Conservation (phyloP, 92 coral and sea anemone species). For the Chrysogorgia sp. region DNA sequence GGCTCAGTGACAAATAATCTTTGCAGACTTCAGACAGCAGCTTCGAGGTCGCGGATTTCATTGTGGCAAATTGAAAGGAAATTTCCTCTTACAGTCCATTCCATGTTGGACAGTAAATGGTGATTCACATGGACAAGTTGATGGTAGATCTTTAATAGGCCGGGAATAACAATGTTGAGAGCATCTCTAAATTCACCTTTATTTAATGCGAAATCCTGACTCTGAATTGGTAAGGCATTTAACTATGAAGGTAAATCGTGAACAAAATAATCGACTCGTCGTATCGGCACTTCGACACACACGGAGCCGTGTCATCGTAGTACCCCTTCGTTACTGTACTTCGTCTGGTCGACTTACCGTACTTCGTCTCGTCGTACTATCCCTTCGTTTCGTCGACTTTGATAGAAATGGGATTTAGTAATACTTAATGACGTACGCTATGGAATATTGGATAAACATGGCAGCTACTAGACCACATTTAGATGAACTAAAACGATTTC, state of each 20-base stretch:
- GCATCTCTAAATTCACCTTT: constrained; percentile 8
- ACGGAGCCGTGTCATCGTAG: constrained; percentile 12
- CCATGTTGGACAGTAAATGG: background rate
- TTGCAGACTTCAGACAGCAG: background rate
- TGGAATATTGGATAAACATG: no score
- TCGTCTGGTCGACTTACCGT: background rate
- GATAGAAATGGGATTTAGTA: background rate
- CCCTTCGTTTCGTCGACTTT: constrained; percentile 3
- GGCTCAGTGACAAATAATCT: background rate
- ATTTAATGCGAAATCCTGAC: background rate
- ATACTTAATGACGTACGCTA: constrained; percentile 8
- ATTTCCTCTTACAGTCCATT: constrained; percentile 7
- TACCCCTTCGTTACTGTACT: background rate
- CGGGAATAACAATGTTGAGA: no score
- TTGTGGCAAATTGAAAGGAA: background rate
- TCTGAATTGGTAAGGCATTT: background rate
- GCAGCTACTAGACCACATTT: constrained; percentile 33
- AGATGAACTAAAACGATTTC: constrained; percentile 43
- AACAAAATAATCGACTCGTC: constrained; percentile 28
- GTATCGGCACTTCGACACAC: background rate
- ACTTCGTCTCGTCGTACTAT: background rate
- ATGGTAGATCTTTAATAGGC: background rate
- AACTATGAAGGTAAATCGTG: constrained; percentile 30
- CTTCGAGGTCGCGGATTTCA: background rate
- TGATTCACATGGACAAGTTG: background rate